Evolutionary conservation across 2,888 invertebrate genomes (phyloP), one percentile per base, ranked within the genome.

Genomic region (Drosophila neotestacea): DNA sequence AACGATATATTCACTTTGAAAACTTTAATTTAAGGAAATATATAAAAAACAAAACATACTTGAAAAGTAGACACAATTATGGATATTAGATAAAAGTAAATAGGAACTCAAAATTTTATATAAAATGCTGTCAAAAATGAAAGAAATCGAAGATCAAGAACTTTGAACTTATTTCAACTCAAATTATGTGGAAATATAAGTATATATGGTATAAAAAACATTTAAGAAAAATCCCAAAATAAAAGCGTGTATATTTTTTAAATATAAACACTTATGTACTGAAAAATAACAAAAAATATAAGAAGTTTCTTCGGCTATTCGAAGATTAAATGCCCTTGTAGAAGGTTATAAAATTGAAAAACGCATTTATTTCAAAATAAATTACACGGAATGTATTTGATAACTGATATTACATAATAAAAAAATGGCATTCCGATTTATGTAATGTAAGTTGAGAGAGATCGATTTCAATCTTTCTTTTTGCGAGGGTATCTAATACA

Each of bases 1-100:
- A 82, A 70, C 52, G 64, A 73, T 71, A 70, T 66, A 69, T 78
- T 85, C 72, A 78, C 72, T 22, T 74, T 74, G 30, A 62, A 51
- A 51, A 54, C 52, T 22, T 41, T 63, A 77, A 60, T 51, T 69
- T 73, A 76, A 73, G 69, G 41, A 46, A 16, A 36, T 27, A 74
- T 52, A 13, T n/a, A 47, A 48, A 28, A 59, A 81, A 71, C 48
- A 70, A 55, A 64, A 28, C 73, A 63, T 76, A 87, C 85, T 83
- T 87, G 54, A 79, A 84, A 85, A 82, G 88, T 87, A 82, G 85
- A 48, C 52, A 79, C 71, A 67, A 70, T 69, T 73, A 78, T 76
- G 54, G 60, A 72, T 68, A 69, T 68, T 72, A 79, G 56, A 48
- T 58, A 58, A 56, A 58, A 56, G 58, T 54, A 54, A 64, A 70